phyloP scores from a whole-genome alignment of 2,113 vertebrate genomes.

The Brachionichthys hirsutus region DNA sequence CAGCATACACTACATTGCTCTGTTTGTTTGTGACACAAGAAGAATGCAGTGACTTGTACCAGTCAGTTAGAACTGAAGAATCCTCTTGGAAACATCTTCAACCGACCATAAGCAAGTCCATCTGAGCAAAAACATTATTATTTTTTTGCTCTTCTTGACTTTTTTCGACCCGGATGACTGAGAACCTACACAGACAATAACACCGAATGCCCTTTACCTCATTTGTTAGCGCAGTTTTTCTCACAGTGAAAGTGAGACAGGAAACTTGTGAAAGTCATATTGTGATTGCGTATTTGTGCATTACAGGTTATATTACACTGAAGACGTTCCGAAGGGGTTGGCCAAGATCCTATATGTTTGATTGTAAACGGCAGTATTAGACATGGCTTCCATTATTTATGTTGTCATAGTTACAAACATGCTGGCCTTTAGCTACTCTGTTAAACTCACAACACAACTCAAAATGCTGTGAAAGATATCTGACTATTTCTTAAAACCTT shows the following conservation, averaged over 20 bases:
- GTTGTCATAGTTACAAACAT: slow-evolving; percentile 13
- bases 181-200: not conserved
- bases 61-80: too few relatives aligned
- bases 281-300: slow-evolving; percentile 10
- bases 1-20: too few relatives aligned
- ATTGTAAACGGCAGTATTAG: slow-evolving; percentile 13
- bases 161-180: too few relatives aligned
- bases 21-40: too few relatives aligned
- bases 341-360: slow-evolving; percentile 34
- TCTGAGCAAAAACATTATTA: too few relatives aligned
- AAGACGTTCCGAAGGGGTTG: slow-evolving; percentile 26
- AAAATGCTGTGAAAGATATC: too few relatives aligned
- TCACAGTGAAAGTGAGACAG: not conserved
- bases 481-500: too few relatives aligned
- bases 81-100: too few relatives aligned
- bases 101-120: too few relatives aligned
- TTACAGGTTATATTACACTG: slow-evolving; percentile 36
- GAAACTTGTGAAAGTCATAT: slow-evolving; percentile 16
- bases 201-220: not conserved
- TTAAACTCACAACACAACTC: too few relatives aligned
- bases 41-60: too few relatives aligned
- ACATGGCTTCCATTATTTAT: slow-evolving; percentile 44
- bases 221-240: slow-evolving; percentile 13
- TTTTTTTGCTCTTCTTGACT: too few relatives aligned
- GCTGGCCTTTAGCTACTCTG: slow-evolving; percentile 5